Percentiles rank a stretch among this genome's conserved stretches.
These are phyloP conservation scores for Sinella curviseta DNA, from an alignment of 1,140 invertebrate genomes.

Conservation along the genomic window DNA sequence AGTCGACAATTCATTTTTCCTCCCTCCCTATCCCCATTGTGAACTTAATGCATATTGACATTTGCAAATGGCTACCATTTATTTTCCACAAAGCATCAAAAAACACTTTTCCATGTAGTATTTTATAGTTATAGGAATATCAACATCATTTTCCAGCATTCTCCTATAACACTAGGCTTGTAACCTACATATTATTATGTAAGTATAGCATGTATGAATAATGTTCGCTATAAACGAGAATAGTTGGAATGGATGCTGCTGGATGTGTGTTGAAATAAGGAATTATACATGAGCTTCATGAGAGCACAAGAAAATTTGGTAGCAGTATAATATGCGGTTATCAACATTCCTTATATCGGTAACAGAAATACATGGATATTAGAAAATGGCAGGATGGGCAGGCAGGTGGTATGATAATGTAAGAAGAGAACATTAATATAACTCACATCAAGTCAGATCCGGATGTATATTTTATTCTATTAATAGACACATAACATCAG, in stretches of 20 bases:
- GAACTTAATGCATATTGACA: constrained; percentile 2
- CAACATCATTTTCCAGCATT: background rate
- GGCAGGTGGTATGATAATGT: constrained; percentile 7
- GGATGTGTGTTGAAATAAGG: too few species aligned
- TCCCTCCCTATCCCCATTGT: background rate
- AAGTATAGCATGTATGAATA: too few species aligned
- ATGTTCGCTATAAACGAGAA: too few species aligned
- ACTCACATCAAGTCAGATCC: background rate
- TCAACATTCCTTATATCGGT: too few species aligned
- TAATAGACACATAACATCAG: background rate
- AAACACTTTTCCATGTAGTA: background rate
- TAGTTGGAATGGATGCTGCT: too few species aligned
- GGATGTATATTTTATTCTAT: constrained; percentile 3
- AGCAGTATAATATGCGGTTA: too few species aligned
- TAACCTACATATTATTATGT: too few species aligned
- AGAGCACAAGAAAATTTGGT: too few species aligned
- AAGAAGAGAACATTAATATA: background rate
- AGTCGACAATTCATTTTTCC: background rate
- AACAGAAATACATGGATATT: too few species aligned
- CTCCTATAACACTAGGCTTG: background rate
- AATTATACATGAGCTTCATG: too few species aligned
- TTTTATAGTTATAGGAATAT: background rate
- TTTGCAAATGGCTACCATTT: constrained; percentile 10
- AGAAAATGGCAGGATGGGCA: too few species aligned
- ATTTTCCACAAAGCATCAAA: background rate